Evolutionary conservation across 1,140 invertebrate genomes (phyloP), one percentile per base, ranked within the genome.

Genomic region (Gryon sp.): DNA sequence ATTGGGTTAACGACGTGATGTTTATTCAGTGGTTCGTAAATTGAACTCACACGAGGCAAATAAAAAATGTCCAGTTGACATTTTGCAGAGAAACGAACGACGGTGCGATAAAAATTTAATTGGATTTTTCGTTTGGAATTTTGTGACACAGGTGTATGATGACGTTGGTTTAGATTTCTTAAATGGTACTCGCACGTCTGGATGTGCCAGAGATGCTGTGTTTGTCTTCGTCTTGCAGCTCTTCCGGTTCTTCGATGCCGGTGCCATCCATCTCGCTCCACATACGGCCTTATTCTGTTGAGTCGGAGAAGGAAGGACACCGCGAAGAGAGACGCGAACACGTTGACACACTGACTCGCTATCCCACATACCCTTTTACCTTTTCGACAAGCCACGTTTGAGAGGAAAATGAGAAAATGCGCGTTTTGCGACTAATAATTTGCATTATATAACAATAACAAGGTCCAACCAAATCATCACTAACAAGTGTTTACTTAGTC

Each of bases 271-370:
- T 82, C 80, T 73, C 68, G 73, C 77, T 80, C 46, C 76, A 82
- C 77, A 77, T 62, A 70, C 83, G 85, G 85, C 87, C 87, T 87
- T 87, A 87, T 87, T 87, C 85, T 79, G 36, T 69, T 70, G 45
- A 81, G 34, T 57, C 77, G 75, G 72, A 83, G 72, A 69, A 83
- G 76, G 81, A 83, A 82, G 80, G 80, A 82, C 70, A 80, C 53
- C 40, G 24, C 66, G 78, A 80, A 83, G 80, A 79, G 79, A 87
- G 84, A 86, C 76, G 81, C 79, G 80, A 83, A 84, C 82, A 86
- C 83, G 86, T 87, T 88, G 87, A 88, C 87, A 89, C 74, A 89
- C 87, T 88, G 86, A 89, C 87, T 88, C 85, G 86, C 87, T 88
- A 89, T 83, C 87, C 87, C 86, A 88, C 87, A 89, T 89, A 89